Conservation (phyloP, 2,797 vertebrate species). For the Rousettus madagascariensis region DNA sequence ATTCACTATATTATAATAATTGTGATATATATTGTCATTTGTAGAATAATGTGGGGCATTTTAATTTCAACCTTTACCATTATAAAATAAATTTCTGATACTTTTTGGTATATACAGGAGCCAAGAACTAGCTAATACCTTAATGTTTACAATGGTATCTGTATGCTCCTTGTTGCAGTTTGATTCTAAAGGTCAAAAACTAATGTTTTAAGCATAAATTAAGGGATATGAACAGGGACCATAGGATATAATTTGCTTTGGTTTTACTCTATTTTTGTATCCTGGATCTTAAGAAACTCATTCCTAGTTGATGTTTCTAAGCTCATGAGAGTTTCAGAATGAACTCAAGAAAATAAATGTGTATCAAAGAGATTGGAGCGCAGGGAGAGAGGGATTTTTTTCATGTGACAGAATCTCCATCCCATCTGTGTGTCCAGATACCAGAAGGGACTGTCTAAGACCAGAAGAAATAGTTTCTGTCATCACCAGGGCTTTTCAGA, state of each 20-base stretch:
- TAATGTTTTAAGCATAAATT: not conserved
- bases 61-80: constrained; percentile 41
- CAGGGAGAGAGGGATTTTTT: not conserved
- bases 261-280: not conserved
- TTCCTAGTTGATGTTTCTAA: not conserved
- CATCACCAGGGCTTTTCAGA: not conserved
- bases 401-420: not conserved
- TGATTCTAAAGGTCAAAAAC: not conserved
- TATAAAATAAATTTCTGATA: not conserved
- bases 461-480: not conserved
- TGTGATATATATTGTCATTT: not conserved
- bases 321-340: not conserved
- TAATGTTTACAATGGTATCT: not conserved
- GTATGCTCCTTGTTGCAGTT: not conserved
- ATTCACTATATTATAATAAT: not conserved
- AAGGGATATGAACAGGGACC: not conserved
- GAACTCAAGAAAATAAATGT: constrained; percentile 43
- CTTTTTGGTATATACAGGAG: not conserved
- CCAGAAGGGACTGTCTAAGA: not conserved
- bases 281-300: not conserved
- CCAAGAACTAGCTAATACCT: not conserved
- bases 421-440: not conserved
- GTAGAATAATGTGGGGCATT: not conserved
- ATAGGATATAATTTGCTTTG: not conserved
- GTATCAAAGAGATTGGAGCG: not conserved